A percentile compares a stretch with the other conserved stretches of the same genome.
These are phyloP conservation scores for Trissolcus basalis DNA, from an alignment of 1,140 invertebrate species.

Conservation along the genomic window DNA sequence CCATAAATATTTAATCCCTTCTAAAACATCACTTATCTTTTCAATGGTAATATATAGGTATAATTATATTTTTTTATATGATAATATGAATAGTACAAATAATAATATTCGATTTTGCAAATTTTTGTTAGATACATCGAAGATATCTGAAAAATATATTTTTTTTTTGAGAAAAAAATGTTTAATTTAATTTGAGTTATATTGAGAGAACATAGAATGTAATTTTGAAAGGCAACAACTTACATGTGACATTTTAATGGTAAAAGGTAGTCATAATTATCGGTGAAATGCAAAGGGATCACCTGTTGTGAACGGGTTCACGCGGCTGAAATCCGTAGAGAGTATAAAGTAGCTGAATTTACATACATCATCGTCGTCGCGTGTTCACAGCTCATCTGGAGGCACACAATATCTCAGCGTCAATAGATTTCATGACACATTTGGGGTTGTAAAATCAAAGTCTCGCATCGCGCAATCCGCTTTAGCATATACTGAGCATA, in stretches of 20 bases:
- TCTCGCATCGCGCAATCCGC: slow-evolving; percentile 6
- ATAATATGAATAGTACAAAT: too few species aligned
- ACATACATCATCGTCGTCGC: slow-evolving; percentile 70
- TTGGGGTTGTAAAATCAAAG: slow-evolving; percentile 71
- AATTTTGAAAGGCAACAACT: not conserved
- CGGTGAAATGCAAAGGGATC: slow-evolving; percentile 43
- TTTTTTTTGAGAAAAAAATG: too few species aligned
- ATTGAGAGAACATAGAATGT: not conserved
- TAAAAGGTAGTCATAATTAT: slow-evolving; percentile 27
- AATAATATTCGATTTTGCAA: too few species aligned
- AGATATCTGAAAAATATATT: too few species aligned
- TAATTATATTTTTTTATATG: too few species aligned
- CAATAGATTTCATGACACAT: slow-evolving; percentile 72
- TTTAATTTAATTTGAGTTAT: too few species aligned
- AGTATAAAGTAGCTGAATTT: slow-evolving; percentile 43
- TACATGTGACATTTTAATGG: slow-evolving; percentile 18
- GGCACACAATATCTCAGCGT: slow-evolving; percentile 67
- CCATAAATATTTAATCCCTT: too few species aligned
- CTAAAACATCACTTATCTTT: too few species aligned
- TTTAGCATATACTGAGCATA: slow-evolving; percentile 1
- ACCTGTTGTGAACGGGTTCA: slow-evolving; percentile 66
- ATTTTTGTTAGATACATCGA: too few species aligned
- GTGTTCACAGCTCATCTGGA: slow-evolving; percentile 70
- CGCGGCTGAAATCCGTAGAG: slow-evolving; percentile 51
- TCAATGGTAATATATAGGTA: too few species aligned